phyloP scores from a whole-genome alignment of 1,140 invertebrate species.

The Helicoverpa armigera region DNA sequence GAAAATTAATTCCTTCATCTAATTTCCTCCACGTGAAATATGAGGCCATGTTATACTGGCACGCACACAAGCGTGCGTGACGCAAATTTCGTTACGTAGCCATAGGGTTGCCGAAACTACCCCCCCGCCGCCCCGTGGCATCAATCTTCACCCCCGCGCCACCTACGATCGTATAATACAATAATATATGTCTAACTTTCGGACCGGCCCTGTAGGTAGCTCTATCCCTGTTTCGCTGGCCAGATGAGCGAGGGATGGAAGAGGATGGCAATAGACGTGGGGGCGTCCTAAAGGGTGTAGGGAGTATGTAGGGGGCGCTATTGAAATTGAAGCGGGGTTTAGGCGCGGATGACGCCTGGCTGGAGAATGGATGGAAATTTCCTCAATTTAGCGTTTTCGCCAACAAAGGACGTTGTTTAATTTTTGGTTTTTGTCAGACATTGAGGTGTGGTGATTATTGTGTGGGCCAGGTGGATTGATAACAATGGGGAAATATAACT shows the following conservation, averaged over 20 bases:
- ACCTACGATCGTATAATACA: constrained; percentile 85
- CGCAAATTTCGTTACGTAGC: constrained; percentile 81
- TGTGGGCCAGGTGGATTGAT: constrained; percentile 39
- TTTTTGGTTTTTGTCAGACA: constrained; percentile 83
- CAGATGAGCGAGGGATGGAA: constrained; percentile 53
- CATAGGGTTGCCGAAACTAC: constrained; percentile 85
- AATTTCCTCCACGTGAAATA: constrained; percentile 83
- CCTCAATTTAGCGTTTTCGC: constrained; percentile 86
- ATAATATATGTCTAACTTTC: constrained; percentile 86
- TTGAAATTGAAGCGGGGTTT: constrained; percentile 86
- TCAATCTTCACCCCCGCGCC: constrained; percentile 84
- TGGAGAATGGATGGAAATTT: constrained; percentile 87
- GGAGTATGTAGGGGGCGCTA: constrained; percentile 83
- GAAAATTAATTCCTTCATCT: constrained; percentile 84
- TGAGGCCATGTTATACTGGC: constrained; percentile 66
- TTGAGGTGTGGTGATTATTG: constrained; percentile 69
- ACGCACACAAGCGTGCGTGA: constrained; percentile 75
- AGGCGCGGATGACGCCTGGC: constrained; percentile 85
- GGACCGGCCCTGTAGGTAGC: constrained; percentile 84
- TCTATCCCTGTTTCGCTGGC: constrained; percentile 56
- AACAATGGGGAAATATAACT: constrained; percentile 40
- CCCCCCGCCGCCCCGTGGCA: constrained; percentile 73
- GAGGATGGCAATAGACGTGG: constrained; percentile 64
- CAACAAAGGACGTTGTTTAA: constrained; percentile 86
- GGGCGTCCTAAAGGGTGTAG: constrained; percentile 85